These are phyloP conservation scores for Tolypeutes matacus DNA, from an alignment of 2,797 vertebrate genomes.

Conservation along the genomic window DNA sequence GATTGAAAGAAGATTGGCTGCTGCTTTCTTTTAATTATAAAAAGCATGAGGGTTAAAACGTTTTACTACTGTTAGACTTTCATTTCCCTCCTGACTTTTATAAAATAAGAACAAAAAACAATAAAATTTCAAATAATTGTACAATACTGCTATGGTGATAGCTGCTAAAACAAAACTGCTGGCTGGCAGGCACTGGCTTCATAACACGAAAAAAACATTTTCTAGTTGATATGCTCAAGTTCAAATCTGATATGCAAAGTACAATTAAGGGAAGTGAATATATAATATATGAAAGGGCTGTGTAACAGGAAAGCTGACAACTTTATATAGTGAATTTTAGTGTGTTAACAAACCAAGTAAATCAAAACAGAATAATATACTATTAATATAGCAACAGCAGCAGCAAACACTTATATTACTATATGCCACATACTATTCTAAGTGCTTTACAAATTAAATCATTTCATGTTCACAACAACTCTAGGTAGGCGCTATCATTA, in stretches of 20 bases:
- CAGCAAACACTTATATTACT: neutral
- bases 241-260: neutral
- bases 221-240: neutral
- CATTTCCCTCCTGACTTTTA: constrained; percentile 2
- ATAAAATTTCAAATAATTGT: constrained; percentile 10
- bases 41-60: neutral
- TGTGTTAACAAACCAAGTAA: neutral
- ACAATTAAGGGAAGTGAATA: neutral
- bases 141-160: neutral
- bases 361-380: neutral
- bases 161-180: constrained; percentile 2
- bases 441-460: neutral
- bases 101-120: constrained; percentile 17
- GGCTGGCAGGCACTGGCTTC: neutral
- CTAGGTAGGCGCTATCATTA: neutral
- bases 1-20: too few relatives aligned
- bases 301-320: neutral
- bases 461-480: neutral
- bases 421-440: neutral
- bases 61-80: neutral
- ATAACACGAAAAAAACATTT: neutral
- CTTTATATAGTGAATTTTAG: neutral
- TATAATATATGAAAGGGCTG: neutral
- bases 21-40: neutral
- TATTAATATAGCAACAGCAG: neutral